phyloP scores from a whole-genome alignment of 2,797 vertebrate species.

The Merluccius polli region DNA sequence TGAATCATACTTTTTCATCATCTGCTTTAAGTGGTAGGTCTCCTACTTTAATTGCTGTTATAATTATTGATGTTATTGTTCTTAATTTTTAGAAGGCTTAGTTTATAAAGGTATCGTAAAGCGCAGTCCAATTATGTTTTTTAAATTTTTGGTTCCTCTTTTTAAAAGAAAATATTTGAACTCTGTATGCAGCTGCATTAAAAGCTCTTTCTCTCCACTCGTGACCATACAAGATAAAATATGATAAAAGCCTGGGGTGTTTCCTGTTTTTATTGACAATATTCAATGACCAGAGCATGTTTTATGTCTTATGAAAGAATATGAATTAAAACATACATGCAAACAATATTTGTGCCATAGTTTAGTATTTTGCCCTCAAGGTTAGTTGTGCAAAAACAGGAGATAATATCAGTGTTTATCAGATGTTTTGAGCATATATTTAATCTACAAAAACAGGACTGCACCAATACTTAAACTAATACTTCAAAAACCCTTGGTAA shows the following conservation, averaged over 20 bases:
- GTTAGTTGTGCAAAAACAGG: not conserved
- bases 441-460: not conserved
- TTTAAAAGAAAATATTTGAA: conserved; percentile 46
- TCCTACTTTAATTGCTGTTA: conserved; percentile 63
- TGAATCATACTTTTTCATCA: conserved; percentile 41
- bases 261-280: conserved; percentile 48
- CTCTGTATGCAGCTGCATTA: conserved; percentile 71
- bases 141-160: conserved; percentile 45
- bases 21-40: conserved; percentile 66
- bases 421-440: not conserved
- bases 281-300: not conserved
- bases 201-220: conserved; percentile 69
- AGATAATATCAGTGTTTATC: not conserved
- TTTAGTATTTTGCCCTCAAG: not conserved
- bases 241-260: conserved; percentile 56
- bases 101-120: conserved; percentile 69
- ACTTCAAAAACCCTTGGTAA: not conserved
- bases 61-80: conserved; percentile 68
- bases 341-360: not conserved
- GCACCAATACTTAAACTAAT: not conserved
- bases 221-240: conserved; percentile 73
- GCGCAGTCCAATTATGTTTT: conserved; percentile 58
- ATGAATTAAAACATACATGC: not conserved
- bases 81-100: conserved; percentile 66
- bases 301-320: not conserved